phyloP scores from a whole-genome alignment of 2,797 vertebrate species.

The Crocidura indochinensis region DNA sequence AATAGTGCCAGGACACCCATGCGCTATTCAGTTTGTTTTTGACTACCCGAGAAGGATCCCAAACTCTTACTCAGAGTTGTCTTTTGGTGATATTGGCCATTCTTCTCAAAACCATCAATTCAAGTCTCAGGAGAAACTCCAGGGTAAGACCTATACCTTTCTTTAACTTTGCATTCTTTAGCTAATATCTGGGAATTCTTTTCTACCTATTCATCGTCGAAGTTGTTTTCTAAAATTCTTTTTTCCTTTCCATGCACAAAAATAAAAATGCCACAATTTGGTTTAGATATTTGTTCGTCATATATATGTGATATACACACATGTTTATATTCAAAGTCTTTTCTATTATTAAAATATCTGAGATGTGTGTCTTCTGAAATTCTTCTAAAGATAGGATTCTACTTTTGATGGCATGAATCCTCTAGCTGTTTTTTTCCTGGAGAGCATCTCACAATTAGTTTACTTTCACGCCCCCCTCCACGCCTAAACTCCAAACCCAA shows the following conservation, averaged over 20 bases:
- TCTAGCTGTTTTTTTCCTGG: constrained; percentile 27
- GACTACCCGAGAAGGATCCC: constrained; percentile 30
- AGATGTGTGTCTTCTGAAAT: neutral
- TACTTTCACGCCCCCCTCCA: constrained; percentile 33
- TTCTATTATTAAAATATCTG: constrained; percentile 22
- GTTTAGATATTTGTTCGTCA: neutral
- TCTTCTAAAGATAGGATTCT: neutral
- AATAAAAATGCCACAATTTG: neutral
- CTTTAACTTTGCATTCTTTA: neutral
- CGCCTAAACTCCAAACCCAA: constrained; percentile 51
- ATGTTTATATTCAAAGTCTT: neutral
- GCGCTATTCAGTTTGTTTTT: neutral
- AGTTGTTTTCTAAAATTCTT: constrained; percentile 42
- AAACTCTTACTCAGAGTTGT: neutral
- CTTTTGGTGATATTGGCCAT: constrained; percentile 16
- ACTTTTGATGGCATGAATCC: neutral
- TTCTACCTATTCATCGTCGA: neutral
- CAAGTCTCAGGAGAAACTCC: constrained; percentile 2
- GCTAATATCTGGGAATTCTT: constrained; percentile 35
- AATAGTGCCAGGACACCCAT: neutral
- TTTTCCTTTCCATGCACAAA: neutral
- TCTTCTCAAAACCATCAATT: constrained; percentile 6
- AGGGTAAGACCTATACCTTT: constrained; percentile 72
- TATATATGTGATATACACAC: neutral
- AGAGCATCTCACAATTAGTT: constrained; percentile 51